A percentile compares a stretch with the other conserved stretches of the same genome.
Conservation (phyloP, 1,140 invertebrate genomes). For the Panagrolaimus sp. region DNA sequence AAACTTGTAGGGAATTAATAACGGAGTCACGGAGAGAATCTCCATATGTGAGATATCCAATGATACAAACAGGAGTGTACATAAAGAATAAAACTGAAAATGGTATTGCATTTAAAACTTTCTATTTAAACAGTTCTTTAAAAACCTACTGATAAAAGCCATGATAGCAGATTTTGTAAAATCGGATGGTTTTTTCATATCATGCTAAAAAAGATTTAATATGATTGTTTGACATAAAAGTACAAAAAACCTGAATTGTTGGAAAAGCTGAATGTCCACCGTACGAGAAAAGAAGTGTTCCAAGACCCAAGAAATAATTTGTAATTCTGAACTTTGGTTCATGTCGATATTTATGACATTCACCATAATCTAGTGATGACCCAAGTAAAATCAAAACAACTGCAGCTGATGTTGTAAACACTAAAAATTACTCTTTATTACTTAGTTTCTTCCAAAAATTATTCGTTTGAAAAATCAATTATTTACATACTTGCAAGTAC, state of each 20-base stretch:
- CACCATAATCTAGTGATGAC: slow-evolving; percentile 33
- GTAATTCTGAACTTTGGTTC: slow-evolving; percentile 40
- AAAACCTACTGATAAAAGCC: slow-evolving; percentile 56
- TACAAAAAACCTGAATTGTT: too few relatives aligned
- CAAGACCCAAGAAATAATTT: slow-evolving; percentile 58
- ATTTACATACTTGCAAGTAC: slow-evolving; percentile 35
- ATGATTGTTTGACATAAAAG: too few relatives aligned
- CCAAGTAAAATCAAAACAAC: slow-evolving; percentile 41
- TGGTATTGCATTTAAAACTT: slow-evolving; percentile 17
- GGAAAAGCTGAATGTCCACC: slow-evolving; percentile 61
- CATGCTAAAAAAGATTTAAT: too few relatives aligned
- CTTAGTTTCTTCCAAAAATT: too few relatives aligned
- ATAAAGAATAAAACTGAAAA: slow-evolving; percentile 48
- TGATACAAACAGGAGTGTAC: slow-evolving; percentile 49
- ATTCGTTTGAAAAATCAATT: too few relatives aligned
- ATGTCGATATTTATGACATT: slow-evolving; percentile 26
- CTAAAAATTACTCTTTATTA: too few relatives aligned
- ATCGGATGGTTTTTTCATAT: slow-evolving; percentile 60
- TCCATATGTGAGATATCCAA: slow-evolving; percentile 50
- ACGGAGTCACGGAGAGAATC: slow-evolving; percentile 51
- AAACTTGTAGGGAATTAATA: slow-evolving; percentile 48
- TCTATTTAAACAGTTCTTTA: neutral
- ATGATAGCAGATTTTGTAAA: slow-evolving; percentile 59
- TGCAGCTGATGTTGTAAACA: slow-evolving; percentile 42
- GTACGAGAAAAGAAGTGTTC: slow-evolving; percentile 60